phyloP scores from a whole-genome alignment of 1,140 invertebrate species.

The Bombus difficillimus region DNA sequence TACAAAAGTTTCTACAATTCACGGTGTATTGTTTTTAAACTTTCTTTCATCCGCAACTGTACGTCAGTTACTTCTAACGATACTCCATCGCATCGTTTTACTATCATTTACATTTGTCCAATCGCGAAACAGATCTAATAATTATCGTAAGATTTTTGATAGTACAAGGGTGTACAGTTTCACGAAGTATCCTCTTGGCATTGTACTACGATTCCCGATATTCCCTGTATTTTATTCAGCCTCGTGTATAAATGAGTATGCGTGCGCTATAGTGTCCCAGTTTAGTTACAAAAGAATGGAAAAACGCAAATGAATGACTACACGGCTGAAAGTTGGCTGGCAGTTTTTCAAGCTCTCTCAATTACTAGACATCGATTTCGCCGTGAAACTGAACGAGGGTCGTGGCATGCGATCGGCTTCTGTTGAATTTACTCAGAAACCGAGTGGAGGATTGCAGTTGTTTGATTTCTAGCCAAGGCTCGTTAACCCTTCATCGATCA shows the following conservation, averaged over 20 bases:
- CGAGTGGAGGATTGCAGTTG: constrained; percentile 26
- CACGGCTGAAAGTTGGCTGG: neutral
- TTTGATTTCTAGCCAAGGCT: constrained; percentile 69
- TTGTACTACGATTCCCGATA: neutral
- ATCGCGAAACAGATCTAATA: too few species aligned
- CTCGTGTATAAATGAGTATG: too few species aligned
- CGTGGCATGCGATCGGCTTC: neutral
- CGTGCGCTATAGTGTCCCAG: neutral
- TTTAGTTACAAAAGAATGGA: constrained; percentile 2
- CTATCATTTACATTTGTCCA: too few species aligned
- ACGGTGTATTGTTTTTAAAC: too few species aligned
- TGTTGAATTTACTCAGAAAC: constrained; percentile 36
- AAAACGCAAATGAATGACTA: neutral
- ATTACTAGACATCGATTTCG: neutral
- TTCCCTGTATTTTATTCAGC: neutral
- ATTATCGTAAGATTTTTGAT: too few species aligned
- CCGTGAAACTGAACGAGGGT: neutral
- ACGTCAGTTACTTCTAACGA: too few species aligned
- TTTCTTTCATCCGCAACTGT: too few species aligned
- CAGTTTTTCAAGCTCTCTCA: constrained; percentile 10
- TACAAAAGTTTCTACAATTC: too few species aligned
- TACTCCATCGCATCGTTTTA: too few species aligned
- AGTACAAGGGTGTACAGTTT: neutral
- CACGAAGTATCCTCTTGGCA: neutral
- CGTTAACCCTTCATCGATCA: constrained; percentile 72